Evolutionary conservation across 2,888 invertebrate species (phyloP).

Genomic region (Dryobotodes eremita): DNA sequence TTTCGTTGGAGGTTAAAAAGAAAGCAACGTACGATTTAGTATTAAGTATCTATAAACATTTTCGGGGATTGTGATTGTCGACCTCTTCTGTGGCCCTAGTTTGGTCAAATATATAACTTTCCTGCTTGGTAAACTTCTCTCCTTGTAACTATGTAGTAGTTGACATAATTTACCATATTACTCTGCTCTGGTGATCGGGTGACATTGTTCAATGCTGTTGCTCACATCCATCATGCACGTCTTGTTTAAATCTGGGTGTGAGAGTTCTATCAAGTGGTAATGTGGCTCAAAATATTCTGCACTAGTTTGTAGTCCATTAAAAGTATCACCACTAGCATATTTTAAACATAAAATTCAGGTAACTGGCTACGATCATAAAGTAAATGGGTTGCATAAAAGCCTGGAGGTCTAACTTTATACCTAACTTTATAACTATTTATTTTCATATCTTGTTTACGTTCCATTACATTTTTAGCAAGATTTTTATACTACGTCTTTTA

Average conservation of each 20-base stretch:
- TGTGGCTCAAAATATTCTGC: background rate
- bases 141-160: background rate
- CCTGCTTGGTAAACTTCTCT: background rate
- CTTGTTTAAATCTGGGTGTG: background rate
- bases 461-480: conserved; percentile 27
- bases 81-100: background rate
- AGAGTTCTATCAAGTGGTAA: background rate
- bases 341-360: conserved; percentile 22
- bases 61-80: background rate
- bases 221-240: background rate
- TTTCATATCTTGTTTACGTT: conserved; percentile 45
- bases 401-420: conserved; percentile 15
- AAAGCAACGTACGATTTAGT: background rate
- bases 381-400: conserved; percentile 25
- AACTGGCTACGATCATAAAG: conserved; percentile 22
- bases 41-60: background rate
- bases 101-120: background rate
- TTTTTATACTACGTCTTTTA: conserved; percentile 13
- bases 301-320: conserved; percentile 5
- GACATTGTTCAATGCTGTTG: background rate
- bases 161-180: background rate
- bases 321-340: conserved; percentile 15
- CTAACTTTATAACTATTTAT: conserved; percentile 25
- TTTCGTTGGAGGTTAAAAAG: background rate
- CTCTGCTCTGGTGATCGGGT: no score